Evolutionary conservation across 92 coral and sea anemone species (phyloP).

Genomic region (Epizoanthus ramosus): DNA sequence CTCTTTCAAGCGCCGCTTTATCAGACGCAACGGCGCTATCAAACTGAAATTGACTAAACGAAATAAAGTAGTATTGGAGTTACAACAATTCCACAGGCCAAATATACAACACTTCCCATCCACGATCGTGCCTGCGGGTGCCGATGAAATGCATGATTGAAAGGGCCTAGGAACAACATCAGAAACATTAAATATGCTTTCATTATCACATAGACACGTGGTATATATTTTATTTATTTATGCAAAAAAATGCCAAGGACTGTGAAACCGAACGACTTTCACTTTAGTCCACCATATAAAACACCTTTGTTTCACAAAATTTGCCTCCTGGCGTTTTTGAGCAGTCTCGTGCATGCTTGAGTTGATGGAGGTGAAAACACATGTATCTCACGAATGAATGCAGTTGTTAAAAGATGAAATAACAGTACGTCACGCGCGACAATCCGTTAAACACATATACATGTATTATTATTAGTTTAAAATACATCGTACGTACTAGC

Average conservation of each 20-base stretch:
- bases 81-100: conserved; percentile 18
- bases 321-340: conserved; percentile 21
- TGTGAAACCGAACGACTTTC: conserved; percentile 22
- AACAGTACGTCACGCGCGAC: background rate
- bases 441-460: background rate
- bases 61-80: conserved; percentile 19
- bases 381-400: background rate
- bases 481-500: too few relatives aligned
- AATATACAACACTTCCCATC: conserved; percentile 19
- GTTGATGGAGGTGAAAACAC: too few relatives aligned
- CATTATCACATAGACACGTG: conserved; percentile 13
- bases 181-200: background rate
- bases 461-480: background rate
- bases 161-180: too few relatives aligned
- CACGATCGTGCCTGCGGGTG: too few relatives aligned
- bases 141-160: too few relatives aligned
- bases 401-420: background rate
- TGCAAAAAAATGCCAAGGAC: background rate
- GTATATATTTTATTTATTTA: background rate
- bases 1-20: conserved; percentile 34
- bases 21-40: conserved; percentile 36
- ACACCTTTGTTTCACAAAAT: conserved; percentile 5
- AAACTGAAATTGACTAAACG: conserved; percentile 18
- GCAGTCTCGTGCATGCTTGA: background rate
- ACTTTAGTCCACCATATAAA: background rate